phyloP scores from a whole-genome alignment of 2,888 invertebrate genomes.

The Apocheima hispidaria region DNA sequence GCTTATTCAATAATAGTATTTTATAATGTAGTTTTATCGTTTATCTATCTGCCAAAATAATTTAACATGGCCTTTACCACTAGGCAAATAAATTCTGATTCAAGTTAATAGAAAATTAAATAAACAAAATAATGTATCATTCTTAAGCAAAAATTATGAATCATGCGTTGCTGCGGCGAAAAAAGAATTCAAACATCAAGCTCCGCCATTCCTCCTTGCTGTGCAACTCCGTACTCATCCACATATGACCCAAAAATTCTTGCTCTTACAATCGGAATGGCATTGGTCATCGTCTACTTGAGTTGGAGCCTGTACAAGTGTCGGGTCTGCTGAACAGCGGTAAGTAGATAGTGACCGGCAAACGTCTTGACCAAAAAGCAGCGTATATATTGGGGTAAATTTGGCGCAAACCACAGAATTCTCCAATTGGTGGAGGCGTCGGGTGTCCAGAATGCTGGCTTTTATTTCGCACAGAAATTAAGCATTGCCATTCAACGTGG shows the following conservation, averaged over 20 bases:
- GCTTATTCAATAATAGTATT: too few species aligned
- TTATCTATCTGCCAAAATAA: not conserved
- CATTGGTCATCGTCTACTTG: constrained; percentile 2
- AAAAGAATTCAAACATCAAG: constrained; percentile 1
- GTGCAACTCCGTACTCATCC: not conserved
- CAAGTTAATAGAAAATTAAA: too few species aligned
- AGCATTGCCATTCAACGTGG: too few species aligned
- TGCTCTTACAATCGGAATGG: not conserved
- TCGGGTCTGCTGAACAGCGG: not conserved
- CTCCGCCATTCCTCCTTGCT: not conserved
- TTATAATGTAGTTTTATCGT: not conserved
- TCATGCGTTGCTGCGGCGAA: constrained; percentile 10
- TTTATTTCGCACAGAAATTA: too few species aligned
- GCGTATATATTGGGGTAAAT: too few species aligned
- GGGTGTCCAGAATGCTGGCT: too few species aligned
- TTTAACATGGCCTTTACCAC: not conserved
- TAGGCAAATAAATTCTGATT: too few species aligned
- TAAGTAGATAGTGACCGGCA: not conserved
- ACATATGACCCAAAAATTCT: not conserved
- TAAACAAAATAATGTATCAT: too few species aligned
- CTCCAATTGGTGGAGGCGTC: too few species aligned
- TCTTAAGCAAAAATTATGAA: not conserved
- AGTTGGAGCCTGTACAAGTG: constrained; percentile 14
- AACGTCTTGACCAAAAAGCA: too few species aligned
- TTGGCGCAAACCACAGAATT: too few species aligned